Conservation (phyloP, 2,888 invertebrate species). For the Glaucopsyche alexis region DNA sequence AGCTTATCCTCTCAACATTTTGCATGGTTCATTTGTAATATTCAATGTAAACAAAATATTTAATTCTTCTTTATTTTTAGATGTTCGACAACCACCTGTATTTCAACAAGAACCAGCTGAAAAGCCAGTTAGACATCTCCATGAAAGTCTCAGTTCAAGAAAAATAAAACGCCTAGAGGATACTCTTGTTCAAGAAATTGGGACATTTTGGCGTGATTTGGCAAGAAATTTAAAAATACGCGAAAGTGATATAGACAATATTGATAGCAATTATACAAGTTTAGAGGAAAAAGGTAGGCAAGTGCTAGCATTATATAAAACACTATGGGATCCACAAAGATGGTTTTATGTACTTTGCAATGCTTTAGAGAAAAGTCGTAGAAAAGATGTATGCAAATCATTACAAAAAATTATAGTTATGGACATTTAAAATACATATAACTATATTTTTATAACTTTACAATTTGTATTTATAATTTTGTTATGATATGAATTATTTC, state of each 20-base stretch:
- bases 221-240: slow-evolving; percentile 61
- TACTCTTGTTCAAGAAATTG: slow-evolving; percentile 60
- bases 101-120: slow-evolving; percentile 35
- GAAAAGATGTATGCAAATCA: slow-evolving; percentile 58
- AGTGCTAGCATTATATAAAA: slow-evolving; percentile 51
- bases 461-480: no score
- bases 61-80: slow-evolving; percentile 40
- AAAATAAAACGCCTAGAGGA: slow-evolving; percentile 57
- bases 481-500: no score
- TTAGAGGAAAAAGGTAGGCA: slow-evolving; percentile 51
- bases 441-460: background rate
- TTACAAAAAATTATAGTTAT: slow-evolving; percentile 62
- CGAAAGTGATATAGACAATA: slow-evolving; percentile 61
- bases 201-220: slow-evolving; percentile 62
- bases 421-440: slow-evolving; percentile 50
- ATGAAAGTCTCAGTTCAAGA: slow-evolving; percentile 45
- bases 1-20: no score
- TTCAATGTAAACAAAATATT: no score
- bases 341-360: slow-evolving; percentile 66
- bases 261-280: slow-evolving; percentile 50
- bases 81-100: slow-evolving; percentile 39
- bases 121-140: slow-evolving; percentile 44
- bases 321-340: slow-evolving; percentile 51
- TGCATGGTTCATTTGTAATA: no score
- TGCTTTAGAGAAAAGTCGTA: slow-evolving; percentile 59